A percentile compares a stretch with the other conserved stretches of the same genome.
phyloP scores from a whole-genome alignment of 2,113 vertebrate genomes.

The Siniperca knerii region DNA sequence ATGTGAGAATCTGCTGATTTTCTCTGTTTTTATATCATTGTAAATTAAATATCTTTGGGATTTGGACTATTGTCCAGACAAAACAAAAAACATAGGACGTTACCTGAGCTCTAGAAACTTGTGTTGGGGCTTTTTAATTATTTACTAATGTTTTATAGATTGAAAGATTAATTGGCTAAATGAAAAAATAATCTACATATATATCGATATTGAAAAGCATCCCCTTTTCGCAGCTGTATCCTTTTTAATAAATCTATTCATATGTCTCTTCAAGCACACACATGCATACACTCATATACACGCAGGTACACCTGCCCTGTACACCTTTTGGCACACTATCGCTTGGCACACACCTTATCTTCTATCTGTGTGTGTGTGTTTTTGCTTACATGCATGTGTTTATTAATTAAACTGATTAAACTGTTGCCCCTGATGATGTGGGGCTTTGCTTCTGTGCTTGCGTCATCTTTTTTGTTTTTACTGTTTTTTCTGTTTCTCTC shows the following conservation, averaged over 20 bases:
- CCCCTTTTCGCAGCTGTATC: background rate
- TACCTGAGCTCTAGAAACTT: background rate
- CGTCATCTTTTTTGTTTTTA: slow-evolving; percentile 23
- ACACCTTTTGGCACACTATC: slow-evolving; percentile 17
- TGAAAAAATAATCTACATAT: background rate
- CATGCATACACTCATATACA: background rate
- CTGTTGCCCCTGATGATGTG: slow-evolving; percentile 52
- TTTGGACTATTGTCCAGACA: background rate
- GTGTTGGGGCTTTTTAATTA: background rate
- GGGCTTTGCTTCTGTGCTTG: slow-evolving; percentile 22
- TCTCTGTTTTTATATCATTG: background rate
- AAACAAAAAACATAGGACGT: background rate
- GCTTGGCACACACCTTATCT: slow-evolving; percentile 1
- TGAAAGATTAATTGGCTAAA: background rate
- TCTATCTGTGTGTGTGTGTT: slow-evolving; percentile 16
- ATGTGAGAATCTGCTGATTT: slow-evolving; percentile 1
- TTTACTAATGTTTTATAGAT: background rate
- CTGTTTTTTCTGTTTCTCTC: background rate
- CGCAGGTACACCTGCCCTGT: slow-evolving; percentile 20
- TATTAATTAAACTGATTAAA: slow-evolving; percentile 68
- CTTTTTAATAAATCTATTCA: background rate
- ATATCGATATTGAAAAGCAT: background rate
- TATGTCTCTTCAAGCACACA: background rate
- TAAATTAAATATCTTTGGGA: background rate
- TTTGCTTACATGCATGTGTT: slow-evolving; percentile 46